Conservation (phyloP, 2,797 vertebrate genomes). For the Propithecus perrieri region DNA sequence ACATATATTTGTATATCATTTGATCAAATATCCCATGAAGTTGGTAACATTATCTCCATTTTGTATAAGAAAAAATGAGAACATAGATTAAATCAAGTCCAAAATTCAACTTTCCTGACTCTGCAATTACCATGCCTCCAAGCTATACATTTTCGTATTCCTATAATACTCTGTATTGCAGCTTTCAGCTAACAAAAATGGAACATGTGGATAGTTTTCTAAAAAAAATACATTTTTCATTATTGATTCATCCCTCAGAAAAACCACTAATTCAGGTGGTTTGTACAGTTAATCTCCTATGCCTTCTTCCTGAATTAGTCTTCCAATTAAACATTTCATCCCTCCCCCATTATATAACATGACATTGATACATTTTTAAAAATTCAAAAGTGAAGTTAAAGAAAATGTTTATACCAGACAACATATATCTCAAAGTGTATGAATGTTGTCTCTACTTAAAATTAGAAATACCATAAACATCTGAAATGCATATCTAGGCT, state of each 20-base stretch:
- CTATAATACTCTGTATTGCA: not conserved
- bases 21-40: not conserved
- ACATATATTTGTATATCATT: not conserved
- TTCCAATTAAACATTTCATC: not conserved
- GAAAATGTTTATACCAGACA: not conserved
- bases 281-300: not conserved
- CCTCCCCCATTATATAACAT: not conserved
- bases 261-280: constrained; percentile 9
- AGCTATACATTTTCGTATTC: not conserved
- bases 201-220: not conserved
- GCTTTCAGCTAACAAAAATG: not conserved
- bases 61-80: not conserved
- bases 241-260: not conserved
- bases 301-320: not conserved
- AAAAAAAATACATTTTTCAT: not conserved
- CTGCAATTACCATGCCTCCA: not conserved
- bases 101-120: not conserved
- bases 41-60: not conserved
- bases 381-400: not conserved
- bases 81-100: not conserved
- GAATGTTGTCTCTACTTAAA: not conserved
- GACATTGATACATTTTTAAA: not conserved
- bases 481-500: not conserved
- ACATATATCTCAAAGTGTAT: not conserved
- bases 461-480: constrained; percentile 14